phyloP scores from a whole-genome alignment of 2,113 vertebrate genomes.

The Sapayoa aenigma region DNA sequence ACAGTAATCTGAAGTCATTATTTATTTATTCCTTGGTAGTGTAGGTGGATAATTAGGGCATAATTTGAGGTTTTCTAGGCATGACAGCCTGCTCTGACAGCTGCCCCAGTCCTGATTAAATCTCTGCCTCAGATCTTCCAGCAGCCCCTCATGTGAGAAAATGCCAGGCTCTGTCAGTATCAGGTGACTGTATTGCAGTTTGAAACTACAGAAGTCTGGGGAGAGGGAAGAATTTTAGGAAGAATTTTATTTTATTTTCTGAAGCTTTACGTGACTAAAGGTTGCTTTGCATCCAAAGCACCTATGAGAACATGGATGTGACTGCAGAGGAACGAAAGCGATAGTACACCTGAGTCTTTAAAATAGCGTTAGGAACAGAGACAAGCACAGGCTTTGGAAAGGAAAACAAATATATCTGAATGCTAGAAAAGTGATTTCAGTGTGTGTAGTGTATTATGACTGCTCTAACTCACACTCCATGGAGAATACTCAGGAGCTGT shows the following conservation, averaged over 20 bases:
- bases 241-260: neutral
- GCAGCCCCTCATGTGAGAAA: neutral
- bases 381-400: accelerated
- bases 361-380: neutral
- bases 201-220: neutral
- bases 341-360: neutral
- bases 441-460: no score
- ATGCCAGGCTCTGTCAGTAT: neutral
- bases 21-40: conserved; percentile 39
- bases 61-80: conserved; percentile 46
- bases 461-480: neutral
- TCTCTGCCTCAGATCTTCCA: neutral
- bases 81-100: conserved; percentile 15
- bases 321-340: neutral
- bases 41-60: conserved; percentile 34
- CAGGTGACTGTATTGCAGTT: neutral
- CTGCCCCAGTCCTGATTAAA: conserved; percentile 21
- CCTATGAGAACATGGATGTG: neutral
- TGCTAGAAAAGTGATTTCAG: neutral
- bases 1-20: neutral
- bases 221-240: neutral
- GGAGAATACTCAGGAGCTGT: accelerated
- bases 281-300: neutral
- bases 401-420: neutral
- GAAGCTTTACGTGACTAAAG: neutral